phyloP scores from a whole-genome alignment of 64 coral and sea anemone species.

The Montipora efflorescens region DNA sequence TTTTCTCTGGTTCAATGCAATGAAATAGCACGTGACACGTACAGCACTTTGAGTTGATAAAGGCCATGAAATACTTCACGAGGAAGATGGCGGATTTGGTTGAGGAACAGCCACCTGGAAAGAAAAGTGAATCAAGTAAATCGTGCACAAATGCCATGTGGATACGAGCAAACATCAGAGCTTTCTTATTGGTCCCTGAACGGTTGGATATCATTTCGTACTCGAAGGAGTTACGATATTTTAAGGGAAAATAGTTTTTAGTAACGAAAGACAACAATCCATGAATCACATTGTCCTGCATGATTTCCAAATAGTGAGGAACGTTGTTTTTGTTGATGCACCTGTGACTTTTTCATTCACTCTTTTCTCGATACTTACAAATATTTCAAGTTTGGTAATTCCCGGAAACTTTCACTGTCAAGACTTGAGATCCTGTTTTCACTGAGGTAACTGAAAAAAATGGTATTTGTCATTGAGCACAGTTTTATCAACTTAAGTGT shows the following conservation, averaged over 20 bases:
- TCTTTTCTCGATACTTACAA: conserved; percentile 18
- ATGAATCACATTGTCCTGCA: too few relatives aligned
- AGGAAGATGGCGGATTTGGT: conserved; percentile 57
- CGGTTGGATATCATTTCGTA: too few relatives aligned
- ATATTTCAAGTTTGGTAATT: conserved; percentile 12
- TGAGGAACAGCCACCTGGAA: conserved; percentile 48
- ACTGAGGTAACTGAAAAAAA: conserved; percentile 34
- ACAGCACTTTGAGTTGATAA: conserved; percentile 48
- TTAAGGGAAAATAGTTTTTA: too few relatives aligned
- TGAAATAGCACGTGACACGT: background rate
- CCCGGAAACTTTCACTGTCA: conserved; percentile 57
- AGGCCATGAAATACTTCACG: conserved; percentile 23
- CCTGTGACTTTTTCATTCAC: background rate
- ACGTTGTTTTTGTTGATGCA: background rate
- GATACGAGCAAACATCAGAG: background rate
- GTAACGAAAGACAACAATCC: too few relatives aligned
- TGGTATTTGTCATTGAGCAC: background rate
- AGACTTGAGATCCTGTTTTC: conserved; percentile 65
- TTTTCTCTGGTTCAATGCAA: background rate
- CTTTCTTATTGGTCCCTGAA: background rate
- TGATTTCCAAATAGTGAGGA: too few relatives aligned
- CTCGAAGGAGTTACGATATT: too few relatives aligned
- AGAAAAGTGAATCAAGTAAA: background rate
- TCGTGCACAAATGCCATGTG: too few relatives aligned
- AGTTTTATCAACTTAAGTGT: background rate